Base-by-base conservation (phyloP, 2,797 vertebrate genomes). In the Scyliorhinus canicula region DNA sequence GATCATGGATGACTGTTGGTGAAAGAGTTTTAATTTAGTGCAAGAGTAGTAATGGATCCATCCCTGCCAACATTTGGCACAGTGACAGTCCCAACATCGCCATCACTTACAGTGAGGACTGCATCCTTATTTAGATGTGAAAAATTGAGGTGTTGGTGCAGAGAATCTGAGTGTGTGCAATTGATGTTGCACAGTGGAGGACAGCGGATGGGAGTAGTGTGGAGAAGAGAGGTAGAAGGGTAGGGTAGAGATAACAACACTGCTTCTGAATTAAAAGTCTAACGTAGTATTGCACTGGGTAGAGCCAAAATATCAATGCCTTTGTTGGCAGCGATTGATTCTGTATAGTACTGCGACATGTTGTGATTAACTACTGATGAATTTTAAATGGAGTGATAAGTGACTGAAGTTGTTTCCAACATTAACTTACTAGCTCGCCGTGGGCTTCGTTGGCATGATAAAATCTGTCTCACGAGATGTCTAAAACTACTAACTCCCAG, bases 311-410 rank as follows among this genome's bases (percentile, higher is more conserved):
- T 52, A 71, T 74, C 47, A 94, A 94, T 94, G 47, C 4, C 16
- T 52, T 71, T 94, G 21, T 52, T 55, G 67, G 67, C 65, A 94
- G 12, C 31, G 12, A 50, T 31, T 28, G 40, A 47, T 47, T 65
- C 40, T 67, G 21, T 50, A 9, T 74, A 71, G 21, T 21, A 55
- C 35, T 74, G 44, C 67, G 67, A 94, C 11, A 94, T n/a, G 24
- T 67, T 67, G 19, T 19, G 24, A 47, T 40, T 67, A 67, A 93
- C 40, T 67, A 65, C 90, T 67, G 97, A 96, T 96, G 96, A 69
- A 95, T 95, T 91, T 95, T 69, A 77, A 95, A 95, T 95, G 96
- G 95, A 95, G 96, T 95, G 95, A 96, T 95, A 95, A 96, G 95
- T 95, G 96, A 52, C 95, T 97, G 95, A 97, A 97, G 44, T 63